Evolutionary conservation across 1,140 invertebrate species (phyloP).

Genomic region (Heliothis subflexa): DNA sequence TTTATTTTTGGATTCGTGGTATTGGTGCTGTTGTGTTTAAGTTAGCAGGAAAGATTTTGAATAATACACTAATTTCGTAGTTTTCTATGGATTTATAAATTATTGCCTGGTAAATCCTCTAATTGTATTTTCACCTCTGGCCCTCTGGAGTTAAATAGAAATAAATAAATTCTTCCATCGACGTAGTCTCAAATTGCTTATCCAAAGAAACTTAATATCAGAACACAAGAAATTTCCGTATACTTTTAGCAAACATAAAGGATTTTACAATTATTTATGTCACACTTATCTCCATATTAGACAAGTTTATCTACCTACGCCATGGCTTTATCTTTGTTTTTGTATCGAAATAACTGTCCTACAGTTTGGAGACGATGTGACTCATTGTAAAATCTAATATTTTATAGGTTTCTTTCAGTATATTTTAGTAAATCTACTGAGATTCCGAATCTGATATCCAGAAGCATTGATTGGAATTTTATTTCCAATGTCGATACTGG

Average conservation of each 20-base stretch:
- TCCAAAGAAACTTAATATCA: neutral
- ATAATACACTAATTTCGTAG: neutral
- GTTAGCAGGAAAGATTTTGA: neutral
- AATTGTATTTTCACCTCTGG: no score
- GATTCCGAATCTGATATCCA: neutral
- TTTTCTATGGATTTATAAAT: no score
- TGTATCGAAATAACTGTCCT: conserved; percentile 25
- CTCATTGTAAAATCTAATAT: conserved; percentile 3
- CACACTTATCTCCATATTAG: conserved; percentile 34
- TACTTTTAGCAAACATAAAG: conserved; percentile 12
- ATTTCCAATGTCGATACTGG: neutral
- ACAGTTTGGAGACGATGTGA: conserved; percentile 13
- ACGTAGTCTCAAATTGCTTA: neutral
- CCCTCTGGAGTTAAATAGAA: no score
- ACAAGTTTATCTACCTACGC: conserved; percentile 31
- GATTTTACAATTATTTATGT: conserved; percentile 32
- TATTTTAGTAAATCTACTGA: conserved; percentile 3
- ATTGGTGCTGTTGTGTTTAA: neutral
- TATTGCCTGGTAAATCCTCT: no score
- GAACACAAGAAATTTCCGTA: neutral
- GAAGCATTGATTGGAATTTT: neutral
- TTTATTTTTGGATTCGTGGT: conserved; percentile 3
- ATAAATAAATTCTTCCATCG: neutral
- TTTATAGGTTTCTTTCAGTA: neutral
- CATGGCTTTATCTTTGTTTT: conserved; percentile 18